Conservation (phyloP, 1,140 invertebrate species). For the Capitella teleta region DNA sequence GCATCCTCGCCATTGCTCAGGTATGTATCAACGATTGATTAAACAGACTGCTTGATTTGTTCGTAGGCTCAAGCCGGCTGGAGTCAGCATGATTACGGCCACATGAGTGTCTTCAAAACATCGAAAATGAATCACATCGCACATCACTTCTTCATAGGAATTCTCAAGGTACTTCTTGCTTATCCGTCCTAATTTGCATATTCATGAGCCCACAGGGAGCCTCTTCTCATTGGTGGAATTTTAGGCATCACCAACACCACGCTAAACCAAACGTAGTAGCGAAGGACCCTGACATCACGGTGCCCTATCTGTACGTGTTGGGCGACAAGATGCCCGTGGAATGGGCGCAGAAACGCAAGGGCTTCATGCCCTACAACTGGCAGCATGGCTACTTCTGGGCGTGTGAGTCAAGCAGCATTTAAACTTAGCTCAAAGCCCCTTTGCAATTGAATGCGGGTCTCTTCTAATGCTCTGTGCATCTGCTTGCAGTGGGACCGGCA, state of each 20-base stretch:
- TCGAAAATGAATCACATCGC: slow-evolving; percentile 23
- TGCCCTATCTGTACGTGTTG: slow-evolving; percentile 31
- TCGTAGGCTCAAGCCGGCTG: slow-evolving; percentile 34
- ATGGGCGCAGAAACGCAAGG: slow-evolving; percentile 11
- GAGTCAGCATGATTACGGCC: slow-evolving; percentile 42
- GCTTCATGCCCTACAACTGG: slow-evolving; percentile 19
- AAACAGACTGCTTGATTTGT: slow-evolving; percentile 4
- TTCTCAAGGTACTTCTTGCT: slow-evolving; percentile 22
- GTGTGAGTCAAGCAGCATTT: slow-evolving; percentile 11
- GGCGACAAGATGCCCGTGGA: slow-evolving; percentile 16
- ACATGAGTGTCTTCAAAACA: slow-evolving; percentile 32
- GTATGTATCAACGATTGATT: slow-evolving; percentile 16
- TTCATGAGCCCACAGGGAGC: slow-evolving; percentile 22
- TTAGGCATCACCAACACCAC: slow-evolving; percentile 39
- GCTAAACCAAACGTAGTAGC: slow-evolving; percentile 39
- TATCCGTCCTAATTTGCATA: not conserved
- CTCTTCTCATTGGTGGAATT: slow-evolving; percentile 40
- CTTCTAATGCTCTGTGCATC: not conserved
- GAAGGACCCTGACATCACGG: slow-evolving; percentile 37
- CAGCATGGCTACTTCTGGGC: slow-evolving; percentile 22
- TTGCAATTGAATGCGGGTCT: slow-evolving; percentile 4
- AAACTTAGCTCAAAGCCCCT: slow-evolving; percentile 4
- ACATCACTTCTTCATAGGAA: slow-evolving; percentile 27
- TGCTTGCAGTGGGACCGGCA: slow-evolving; percentile 34
- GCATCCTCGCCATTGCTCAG: slow-evolving; percentile 26